These are phyloP conservation scores for Alviniconcha strummeri DNA, from an alignment of 2,888 invertebrate species.

Conservation along the genomic window DNA sequence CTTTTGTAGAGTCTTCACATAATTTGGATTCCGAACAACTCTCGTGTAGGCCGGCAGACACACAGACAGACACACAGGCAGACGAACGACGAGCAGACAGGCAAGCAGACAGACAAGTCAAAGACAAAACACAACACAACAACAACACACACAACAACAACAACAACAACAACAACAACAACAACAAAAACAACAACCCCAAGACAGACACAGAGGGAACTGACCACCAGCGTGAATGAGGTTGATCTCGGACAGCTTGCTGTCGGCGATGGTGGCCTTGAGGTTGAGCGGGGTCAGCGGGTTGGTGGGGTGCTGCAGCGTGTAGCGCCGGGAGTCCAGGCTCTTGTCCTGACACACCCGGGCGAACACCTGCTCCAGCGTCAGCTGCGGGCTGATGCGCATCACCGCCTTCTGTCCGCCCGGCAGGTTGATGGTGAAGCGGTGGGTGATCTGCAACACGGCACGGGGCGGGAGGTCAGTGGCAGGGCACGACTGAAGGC, in stretches of 20 bases:
- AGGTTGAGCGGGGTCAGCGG: constrained; percentile 65
- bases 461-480: not conserved
- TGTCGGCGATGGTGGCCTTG: constrained; percentile 51
- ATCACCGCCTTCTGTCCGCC: constrained; percentile 87
- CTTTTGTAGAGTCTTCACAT: too few species aligned
- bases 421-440: constrained; percentile 82
- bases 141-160: too few species aligned
- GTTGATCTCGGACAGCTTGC: constrained; percentile 56
- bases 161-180: not conserved
- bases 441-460: constrained; percentile 70
- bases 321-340: constrained; percentile 82
- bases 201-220: not conserved
- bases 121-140: too few species aligned
- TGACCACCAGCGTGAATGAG: constrained; percentile 50
- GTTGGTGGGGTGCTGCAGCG: constrained; percentile 84
- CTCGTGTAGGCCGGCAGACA: too few species aligned
- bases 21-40: too few species aligned
- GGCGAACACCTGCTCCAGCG: constrained; percentile 81
- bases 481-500: too few species aligned
- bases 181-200: not conserved
- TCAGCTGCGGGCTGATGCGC: constrained; percentile 82
- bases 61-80: too few species aligned
- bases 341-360: constrained; percentile 86
- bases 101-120: too few species aligned
- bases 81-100: too few species aligned